Conservation (phyloP, 2,113 vertebrate species). For the Saiga tatarica region DNA sequence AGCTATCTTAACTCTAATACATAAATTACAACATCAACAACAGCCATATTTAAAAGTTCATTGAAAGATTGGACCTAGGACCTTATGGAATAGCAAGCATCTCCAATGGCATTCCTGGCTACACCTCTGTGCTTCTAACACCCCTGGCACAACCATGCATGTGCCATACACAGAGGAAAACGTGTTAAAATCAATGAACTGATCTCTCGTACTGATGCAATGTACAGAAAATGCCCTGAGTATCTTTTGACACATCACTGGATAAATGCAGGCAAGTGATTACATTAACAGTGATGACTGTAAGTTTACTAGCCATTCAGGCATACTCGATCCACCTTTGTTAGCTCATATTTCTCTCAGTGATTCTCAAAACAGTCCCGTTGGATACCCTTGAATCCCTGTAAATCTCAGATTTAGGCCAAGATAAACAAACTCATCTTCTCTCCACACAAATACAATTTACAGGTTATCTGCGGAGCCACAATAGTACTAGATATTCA, state of each 20-base stretch:
- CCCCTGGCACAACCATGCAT: neutral
- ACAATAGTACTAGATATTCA: neutral
- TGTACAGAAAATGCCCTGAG: neutral
- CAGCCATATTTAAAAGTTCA: neutral
- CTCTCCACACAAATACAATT: neutral
- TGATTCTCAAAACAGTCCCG: neutral
- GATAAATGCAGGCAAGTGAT: neutral
- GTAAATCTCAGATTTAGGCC: neutral
- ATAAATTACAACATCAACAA: conserved; percentile 4
- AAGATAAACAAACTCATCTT: neutral
- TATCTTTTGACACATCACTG: neutral
- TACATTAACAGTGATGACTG: neutral
- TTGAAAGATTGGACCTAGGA: neutral
- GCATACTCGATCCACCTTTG: neutral
- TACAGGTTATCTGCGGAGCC: neutral
- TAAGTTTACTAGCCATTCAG: neutral
- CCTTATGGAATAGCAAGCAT: neutral
- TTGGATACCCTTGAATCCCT: neutral
- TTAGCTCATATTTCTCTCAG: neutral
- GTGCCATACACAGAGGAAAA: neutral
- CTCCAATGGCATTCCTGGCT: neutral
- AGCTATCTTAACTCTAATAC: conserved; percentile 8
- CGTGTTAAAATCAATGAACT: neutral
- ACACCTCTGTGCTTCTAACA: neutral
- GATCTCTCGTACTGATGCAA: neutral